A percentile compares a stretch with the other conserved stretches of the same genome.
Conservation (phyloP, 2,113 vertebrate species). For the Stictonetta naevosa region DNA sequence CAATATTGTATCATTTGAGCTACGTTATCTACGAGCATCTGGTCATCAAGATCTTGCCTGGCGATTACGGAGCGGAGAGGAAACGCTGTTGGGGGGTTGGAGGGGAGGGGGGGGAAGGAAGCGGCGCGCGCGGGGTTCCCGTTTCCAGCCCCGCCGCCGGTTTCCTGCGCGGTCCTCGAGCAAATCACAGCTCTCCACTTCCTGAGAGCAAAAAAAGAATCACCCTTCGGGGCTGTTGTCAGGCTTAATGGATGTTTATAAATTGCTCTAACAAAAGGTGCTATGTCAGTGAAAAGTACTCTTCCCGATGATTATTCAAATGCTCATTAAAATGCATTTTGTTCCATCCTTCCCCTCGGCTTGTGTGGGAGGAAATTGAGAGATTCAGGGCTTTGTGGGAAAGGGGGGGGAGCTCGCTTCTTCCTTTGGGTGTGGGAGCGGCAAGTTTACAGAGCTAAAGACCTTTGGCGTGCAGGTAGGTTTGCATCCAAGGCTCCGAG, state of each 20-base stretch:
- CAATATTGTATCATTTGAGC: conserved; percentile 28
- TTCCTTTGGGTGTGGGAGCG: background rate
- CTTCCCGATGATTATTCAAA: conserved; percentile 12
- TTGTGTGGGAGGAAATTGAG: conserved; percentile 27
- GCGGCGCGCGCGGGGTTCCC: background rate
- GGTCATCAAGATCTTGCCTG: conserved; percentile 23
- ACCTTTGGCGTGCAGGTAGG: background rate
- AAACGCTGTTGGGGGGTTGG: background rate
- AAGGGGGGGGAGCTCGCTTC: background rate
- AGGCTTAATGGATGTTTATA: conserved; percentile 50
- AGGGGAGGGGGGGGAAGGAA: conserved; percentile 18
- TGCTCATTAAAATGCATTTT: conserved; percentile 32
- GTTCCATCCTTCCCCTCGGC: background rate
- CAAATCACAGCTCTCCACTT: background rate
- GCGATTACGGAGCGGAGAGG: background rate
- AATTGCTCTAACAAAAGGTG: conserved; percentile 20
- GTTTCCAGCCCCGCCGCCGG: background rate
- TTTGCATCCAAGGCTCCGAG: background rate
- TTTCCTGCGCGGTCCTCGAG: background rate
- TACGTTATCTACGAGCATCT: conserved; percentile 36
- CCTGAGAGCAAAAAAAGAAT: background rate
- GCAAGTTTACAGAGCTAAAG: background rate
- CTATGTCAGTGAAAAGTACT: conserved; percentile 12
- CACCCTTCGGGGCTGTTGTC: conserved; percentile 14
- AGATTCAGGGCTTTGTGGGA: conserved; percentile 26